Evolutionary conservation across 2,113 vertebrate species (phyloP).

Genomic region (Colius striatus): DNA sequence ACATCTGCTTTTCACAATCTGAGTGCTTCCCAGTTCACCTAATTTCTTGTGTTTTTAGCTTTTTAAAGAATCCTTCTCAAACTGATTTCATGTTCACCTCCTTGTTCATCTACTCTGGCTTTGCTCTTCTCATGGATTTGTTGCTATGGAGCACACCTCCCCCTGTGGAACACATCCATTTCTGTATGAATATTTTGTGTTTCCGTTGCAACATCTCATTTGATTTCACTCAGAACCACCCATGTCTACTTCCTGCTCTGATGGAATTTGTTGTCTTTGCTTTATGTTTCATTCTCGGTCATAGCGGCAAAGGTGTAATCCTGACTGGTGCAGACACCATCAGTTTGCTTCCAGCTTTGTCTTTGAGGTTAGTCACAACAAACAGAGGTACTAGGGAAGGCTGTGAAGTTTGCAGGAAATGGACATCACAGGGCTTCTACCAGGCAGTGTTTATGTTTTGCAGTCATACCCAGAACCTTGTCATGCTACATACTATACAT

Average conservation of each 20-base stretch:
- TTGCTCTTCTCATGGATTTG: not conserved
- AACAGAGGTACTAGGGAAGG: not conserved
- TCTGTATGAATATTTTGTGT: not conserved
- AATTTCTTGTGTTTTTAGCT: not conserved
- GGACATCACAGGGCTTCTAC: not conserved
- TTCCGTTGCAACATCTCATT: not conserved
- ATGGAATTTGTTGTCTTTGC: not conserved
- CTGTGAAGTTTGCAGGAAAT: not conserved
- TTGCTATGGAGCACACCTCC: not conserved
- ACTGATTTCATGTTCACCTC: not conserved
- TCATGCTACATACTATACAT: not conserved
- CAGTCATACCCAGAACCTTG: not conserved
- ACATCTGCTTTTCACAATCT: not conserved
- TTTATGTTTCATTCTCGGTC: constrained; percentile 16
- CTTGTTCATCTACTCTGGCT: not conserved
- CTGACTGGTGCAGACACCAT: not conserved
- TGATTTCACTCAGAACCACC: not conserved
- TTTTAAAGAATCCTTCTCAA: not conserved
- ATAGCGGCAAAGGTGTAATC: not conserved
- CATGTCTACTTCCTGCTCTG: not conserved
- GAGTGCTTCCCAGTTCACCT: not conserved
- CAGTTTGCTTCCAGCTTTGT: not conserved
- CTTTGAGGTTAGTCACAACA: not conserved
- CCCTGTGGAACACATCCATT: not conserved
- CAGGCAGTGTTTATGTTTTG: not conserved